Evolutionary conservation across 2,888 invertebrate species (phyloP).

Genomic region (Coleophora deauratella): DNA sequence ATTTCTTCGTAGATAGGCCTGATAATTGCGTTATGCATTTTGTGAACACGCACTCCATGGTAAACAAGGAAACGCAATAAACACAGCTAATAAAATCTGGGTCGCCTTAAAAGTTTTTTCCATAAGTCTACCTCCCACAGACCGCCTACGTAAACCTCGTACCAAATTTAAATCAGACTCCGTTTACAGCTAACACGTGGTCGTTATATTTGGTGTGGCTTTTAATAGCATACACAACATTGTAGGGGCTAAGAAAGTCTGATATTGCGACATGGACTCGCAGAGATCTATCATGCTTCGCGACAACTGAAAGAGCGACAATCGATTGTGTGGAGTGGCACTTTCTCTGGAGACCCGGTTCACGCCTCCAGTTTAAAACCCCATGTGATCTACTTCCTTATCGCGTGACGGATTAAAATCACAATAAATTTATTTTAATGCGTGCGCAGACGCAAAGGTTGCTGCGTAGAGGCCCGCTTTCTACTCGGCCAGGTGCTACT

Average conservation of each 20-base stretch:
- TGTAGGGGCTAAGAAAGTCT: slow-evolving; percentile 11
- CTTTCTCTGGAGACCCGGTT: slow-evolving; percentile 54
- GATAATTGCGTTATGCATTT: not conserved
- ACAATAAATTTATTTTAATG: slow-evolving; percentile 50
- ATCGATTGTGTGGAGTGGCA: slow-evolving; percentile 61
- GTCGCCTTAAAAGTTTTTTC: slow-evolving; percentile 48
- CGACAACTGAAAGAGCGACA: slow-evolving; percentile 58
- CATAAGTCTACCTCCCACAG: slow-evolving; percentile 42
- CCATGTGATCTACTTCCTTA: slow-evolving; percentile 53
- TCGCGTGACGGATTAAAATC: slow-evolving; percentile 47
- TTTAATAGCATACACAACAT: slow-evolving; percentile 9
- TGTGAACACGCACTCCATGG: slow-evolving; percentile 21
- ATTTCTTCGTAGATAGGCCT: slow-evolving; percentile 4
- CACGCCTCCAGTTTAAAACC: slow-evolving; percentile 50
- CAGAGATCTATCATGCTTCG: slow-evolving; percentile 46
- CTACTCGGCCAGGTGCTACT: slow-evolving; percentile 30
- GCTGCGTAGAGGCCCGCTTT: slow-evolving; percentile 51
- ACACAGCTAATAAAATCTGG: slow-evolving; percentile 36
- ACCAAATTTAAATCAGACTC: slow-evolving; percentile 23
- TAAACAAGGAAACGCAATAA: slow-evolving; percentile 47
- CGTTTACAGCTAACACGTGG: slow-evolving; percentile 26
- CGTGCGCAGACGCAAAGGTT: slow-evolving; percentile 54
- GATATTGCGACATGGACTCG: slow-evolving; percentile 8
- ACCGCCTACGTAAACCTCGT: slow-evolving; percentile 23
- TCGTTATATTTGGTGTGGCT: slow-evolving; percentile 18